These are phyloP conservation scores for Junonia oenone DNA, from an alignment of 2,888 invertebrate species.

Conservation along the genomic window DNA sequence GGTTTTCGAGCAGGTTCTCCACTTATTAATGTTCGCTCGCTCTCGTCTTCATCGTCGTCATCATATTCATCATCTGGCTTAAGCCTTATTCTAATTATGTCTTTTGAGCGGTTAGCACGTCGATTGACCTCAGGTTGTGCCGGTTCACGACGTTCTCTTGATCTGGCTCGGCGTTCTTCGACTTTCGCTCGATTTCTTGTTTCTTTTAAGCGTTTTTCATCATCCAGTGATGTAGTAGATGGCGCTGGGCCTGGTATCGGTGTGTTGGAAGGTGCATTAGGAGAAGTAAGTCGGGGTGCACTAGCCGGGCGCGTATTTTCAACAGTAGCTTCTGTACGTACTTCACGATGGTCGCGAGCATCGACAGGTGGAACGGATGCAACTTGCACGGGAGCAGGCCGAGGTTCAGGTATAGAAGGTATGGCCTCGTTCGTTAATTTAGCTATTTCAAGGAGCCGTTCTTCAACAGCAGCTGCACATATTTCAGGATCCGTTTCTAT, in stretches of 20 bases:
- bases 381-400: background rate
- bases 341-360: constrained; percentile 55
- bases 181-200: constrained; percentile 47
- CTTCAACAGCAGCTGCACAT: constrained; percentile 68
- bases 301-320: constrained; percentile 39
- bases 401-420: constrained; percentile 8
- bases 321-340: constrained; percentile 59
- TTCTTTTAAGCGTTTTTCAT: constrained; percentile 55
- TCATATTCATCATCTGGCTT: constrained; percentile 87
- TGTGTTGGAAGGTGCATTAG: constrained; percentile 25
- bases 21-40: constrained; percentile 41
- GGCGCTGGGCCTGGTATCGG: constrained; percentile 24
- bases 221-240: constrained; percentile 33
- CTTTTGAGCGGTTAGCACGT: constrained; percentile 51
- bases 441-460: constrained; percentile 63
- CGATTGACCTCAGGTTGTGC: constrained; percentile 51
- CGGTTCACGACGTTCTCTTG: constrained; percentile 53
- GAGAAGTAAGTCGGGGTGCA: constrained; percentile 31
- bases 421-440: constrained; percentile 37
- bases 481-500: constrained; percentile 75
- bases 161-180: constrained; percentile 52
- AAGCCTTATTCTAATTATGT: constrained; percentile 82
- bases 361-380: constrained; percentile 36
- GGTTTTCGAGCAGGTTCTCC: constrained; percentile 76
- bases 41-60: constrained; percentile 55